Base-by-base conservation (phyloP, 53 echinoderm and acorn worm species). In the Actinopyga echinites region DNA sequence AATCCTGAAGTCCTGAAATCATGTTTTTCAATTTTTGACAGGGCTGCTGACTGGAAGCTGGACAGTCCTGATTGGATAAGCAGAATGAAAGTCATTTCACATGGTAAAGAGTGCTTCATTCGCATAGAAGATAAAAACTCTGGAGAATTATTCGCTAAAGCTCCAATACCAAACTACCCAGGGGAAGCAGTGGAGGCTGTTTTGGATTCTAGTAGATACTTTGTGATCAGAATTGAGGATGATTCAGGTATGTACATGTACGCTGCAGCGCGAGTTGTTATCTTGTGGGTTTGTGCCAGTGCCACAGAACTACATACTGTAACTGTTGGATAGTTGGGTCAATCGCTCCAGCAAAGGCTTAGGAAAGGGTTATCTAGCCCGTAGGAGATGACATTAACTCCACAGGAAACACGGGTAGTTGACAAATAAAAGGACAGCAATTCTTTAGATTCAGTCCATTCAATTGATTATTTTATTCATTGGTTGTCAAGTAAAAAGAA, bases 31-130 rank as follows among this genome's bases (percentile, higher is more conserved):
- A n/a, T 82, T 68, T 34, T 26, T 10, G 55, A 11, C 58, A 95
- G 96, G 30, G 96, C 96, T 21, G 91, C 93, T 17, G 96, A 95
- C 55, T 95, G 96, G 96, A 95, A 93, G 79, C 54, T 95, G 21
- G 95, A 95, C 61, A 79, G 79, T 30, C 95, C 95, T 42, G 95
- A 95, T 66, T 95, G 93, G 93, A 68, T 67, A 15, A 93, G 95
- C 30, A 82, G 95, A 78, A 34, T 95, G 33, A 86, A 85, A 32
- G 89, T 95, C 57, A 79, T 93, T 8, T 65, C 95, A 5, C 67
- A 79, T 53, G 93, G 87, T 30, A 89, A 91, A 30, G 82, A 89
- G 5, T 88, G 93, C 26, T 84, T 87, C 24, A 87, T 95, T 77
- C 90, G 83, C 59, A 79, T 95, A 26, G 95, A 95, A 87, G 93